Evolutionary conservation across 2,797 vertebrate species (phyloP).

Genomic region (Ataeniobius toweri): DNA sequence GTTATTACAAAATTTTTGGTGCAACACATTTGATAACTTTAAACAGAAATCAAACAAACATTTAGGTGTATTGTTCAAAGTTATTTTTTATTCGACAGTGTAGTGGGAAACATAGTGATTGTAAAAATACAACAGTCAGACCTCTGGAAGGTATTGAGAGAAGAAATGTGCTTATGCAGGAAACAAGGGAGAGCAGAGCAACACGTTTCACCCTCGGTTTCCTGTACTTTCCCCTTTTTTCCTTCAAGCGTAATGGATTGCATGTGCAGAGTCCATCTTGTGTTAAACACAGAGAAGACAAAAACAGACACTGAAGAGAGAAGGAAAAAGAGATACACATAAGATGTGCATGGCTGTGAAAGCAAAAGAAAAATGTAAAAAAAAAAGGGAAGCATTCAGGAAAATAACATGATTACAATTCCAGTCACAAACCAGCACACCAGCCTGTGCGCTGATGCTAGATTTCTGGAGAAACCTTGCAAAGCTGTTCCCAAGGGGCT

Average conservation of each 20-base stretch:
- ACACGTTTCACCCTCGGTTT: slow-evolving; percentile 69
- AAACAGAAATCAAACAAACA: not conserved
- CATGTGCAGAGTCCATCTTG: slow-evolving; percentile 73
- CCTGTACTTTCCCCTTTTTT: slow-evolving; percentile 71
- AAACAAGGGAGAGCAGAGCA: slow-evolving; percentile 70
- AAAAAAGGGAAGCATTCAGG: slow-evolving; percentile 23
- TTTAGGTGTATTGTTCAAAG: not conserved
- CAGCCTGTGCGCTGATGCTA: slow-evolving; percentile 75
- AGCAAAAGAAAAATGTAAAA: slow-evolving; percentile 16
- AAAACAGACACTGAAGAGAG: slow-evolving; percentile 51
- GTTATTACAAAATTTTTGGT: not conserved
- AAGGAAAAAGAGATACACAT: slow-evolving; percentile 35
- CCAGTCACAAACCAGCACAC: slow-evolving; percentile 76
- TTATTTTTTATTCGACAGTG: not conserved
- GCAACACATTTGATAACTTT: not conserved
- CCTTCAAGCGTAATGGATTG: slow-evolving; percentile 76
- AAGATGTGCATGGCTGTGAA: slow-evolving; percentile 22
- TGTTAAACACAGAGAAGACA: slow-evolving; percentile 37
- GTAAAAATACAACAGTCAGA: not conserved
- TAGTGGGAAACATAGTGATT: not conserved
- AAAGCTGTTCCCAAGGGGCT: slow-evolving; percentile 79
- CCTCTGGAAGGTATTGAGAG: slow-evolving; percentile 21
- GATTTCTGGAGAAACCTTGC: slow-evolving; percentile 76
- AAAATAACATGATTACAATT: slow-evolving; percentile 81
- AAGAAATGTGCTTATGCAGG: slow-evolving; percentile 53